Evolutionary conservation across 1,140 invertebrate species (phyloP), one percentile per base, ranked within the genome.

Genomic region (Lepidurus packardi): DNA sequence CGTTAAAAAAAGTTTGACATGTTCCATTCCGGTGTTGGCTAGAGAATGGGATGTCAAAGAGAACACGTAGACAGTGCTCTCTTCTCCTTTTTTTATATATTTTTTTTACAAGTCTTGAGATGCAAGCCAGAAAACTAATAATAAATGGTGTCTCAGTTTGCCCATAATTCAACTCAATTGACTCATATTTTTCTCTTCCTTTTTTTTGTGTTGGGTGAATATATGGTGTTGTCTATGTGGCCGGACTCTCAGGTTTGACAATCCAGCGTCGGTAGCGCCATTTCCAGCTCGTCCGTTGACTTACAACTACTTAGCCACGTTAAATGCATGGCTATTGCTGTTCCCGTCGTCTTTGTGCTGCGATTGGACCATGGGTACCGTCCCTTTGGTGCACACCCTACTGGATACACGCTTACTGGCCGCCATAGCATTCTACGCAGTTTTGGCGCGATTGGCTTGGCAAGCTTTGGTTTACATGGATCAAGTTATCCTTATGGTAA

Each of bases 361-460:
- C 86, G 97, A 98, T 87, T 98, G 96, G 96, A 98, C 96, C 73
- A 98, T 98, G 97, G 96, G 95, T 45, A 98, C 96, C 42, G 92
- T 98, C 77, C 94, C 95, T 0, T 83, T 98, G 11, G 87, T 98
- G 11, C 89, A 91, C 78, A 91, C 90, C 45, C 89, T 96, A 81
- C 80, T 88, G 1, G 97, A 98, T 86, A 82, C 87, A 1, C 88
- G 97, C 45, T 98, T 98, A 87, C 80, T 97, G n/a, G 89, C 90
- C 6, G 98, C 95, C 0, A 8, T 96, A 2, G 86, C 87, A 0
- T 90, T 94, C 45, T 94, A 94, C 81, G 81, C 85, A 0, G 88
- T 87, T 8, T 82, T 97, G 4, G 82, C 88, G 16, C 87, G 88
- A 76, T 86, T 94, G 34, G 85, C 90, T 21, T 85, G 90, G 74